A percentile compares a stretch with the other conserved stretches of the same genome.
Evolutionary conservation across 2,888 invertebrate genomes (phyloP).

Genomic region (Phymatocera aterrima): DNA sequence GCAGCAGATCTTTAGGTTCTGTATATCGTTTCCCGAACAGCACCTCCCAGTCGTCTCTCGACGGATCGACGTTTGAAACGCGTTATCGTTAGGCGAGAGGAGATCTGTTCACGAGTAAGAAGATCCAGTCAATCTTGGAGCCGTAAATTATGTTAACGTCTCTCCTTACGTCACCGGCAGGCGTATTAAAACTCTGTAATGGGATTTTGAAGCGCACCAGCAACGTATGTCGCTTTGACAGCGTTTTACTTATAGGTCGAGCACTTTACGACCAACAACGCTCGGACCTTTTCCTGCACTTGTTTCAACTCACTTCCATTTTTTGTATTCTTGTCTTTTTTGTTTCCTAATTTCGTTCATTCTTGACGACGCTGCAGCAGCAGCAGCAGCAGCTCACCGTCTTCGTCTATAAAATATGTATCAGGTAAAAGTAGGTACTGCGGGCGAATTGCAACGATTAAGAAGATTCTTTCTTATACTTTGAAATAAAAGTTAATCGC

Average conservation of each 20-base stretch:
- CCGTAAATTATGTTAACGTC: slow-evolving; percentile 42
- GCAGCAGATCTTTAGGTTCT: background rate
- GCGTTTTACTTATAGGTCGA: slow-evolving; percentile 38
- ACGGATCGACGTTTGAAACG: slow-evolving; percentile 17
- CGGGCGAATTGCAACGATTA: background rate
- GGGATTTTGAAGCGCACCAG: slow-evolving; percentile 43
- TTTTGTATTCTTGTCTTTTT: background rate
- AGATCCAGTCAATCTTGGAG: slow-evolving; percentile 33
- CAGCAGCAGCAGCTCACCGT: too few species aligned
- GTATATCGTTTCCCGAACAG: background rate
- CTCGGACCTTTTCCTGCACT: background rate
- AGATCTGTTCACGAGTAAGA: slow-evolving; percentile 33
- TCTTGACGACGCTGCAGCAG: background rate
- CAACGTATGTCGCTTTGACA: slow-evolving; percentile 36
- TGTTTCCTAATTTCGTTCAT: background rate
- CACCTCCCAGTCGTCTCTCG: slow-evolving; percentile 17
- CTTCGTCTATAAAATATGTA: background rate
- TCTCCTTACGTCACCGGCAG: slow-evolving; percentile 39
- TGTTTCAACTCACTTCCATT: background rate
- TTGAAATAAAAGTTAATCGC: slow-evolving; percentile 33
- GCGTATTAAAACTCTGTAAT: slow-evolving; percentile 41
- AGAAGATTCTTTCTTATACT: slow-evolving; percentile 7
- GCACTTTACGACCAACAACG: slow-evolving; percentile 31
- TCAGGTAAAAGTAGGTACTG: background rate
- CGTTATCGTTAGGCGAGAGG: slow-evolving; percentile 30